These are phyloP conservation scores for Huso huso DNA, from an alignment of 2,797 vertebrate genomes.

Conservation along the genomic window DNA sequence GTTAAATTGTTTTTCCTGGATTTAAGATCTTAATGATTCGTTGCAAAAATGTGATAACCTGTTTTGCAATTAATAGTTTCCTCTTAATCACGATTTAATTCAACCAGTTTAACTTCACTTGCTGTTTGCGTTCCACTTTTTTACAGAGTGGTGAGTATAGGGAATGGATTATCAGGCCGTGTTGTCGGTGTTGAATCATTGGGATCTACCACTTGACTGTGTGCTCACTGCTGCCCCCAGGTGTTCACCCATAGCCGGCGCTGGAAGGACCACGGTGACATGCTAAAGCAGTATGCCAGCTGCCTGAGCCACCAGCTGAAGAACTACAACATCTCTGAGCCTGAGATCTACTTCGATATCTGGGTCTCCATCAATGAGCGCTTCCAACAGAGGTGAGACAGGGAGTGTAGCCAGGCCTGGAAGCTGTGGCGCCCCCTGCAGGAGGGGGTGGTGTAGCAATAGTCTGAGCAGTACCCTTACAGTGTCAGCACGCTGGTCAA, in stretches of 20 bases:
- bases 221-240: slow-evolving; percentile 38
- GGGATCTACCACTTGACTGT: background rate
- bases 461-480: too few relatives aligned
- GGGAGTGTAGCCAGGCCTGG: too few relatives aligned
- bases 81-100: too few relatives aligned
- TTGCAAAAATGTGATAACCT: too few relatives aligned
- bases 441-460: too few relatives aligned
- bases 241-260: slow-evolving; percentile 90
- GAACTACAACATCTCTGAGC: slow-evolving; percentile 77
- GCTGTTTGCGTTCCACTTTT: background rate
- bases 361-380: slow-evolving; percentile 98
- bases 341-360: slow-evolving; percentile 90
- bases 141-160: background rate
- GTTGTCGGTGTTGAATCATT: background rate
- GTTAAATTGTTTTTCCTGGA: too few relatives aligned
- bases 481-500: too few relatives aligned
- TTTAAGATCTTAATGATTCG: too few relatives aligned
- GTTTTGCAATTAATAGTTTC: too few relatives aligned
- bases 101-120: too few relatives aligned
- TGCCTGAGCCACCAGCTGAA: slow-evolving; percentile 74
- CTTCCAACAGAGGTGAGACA: slow-evolving; percentile 86
- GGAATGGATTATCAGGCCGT: too few relatives aligned
- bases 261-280: slow-evolving; percentile 95
- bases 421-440: too few relatives aligned
- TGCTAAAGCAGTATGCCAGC: slow-evolving; percentile 88